Evolutionary conservation across 2,113 vertebrate species (phyloP).

Genomic region (Serinus canaria): DNA sequence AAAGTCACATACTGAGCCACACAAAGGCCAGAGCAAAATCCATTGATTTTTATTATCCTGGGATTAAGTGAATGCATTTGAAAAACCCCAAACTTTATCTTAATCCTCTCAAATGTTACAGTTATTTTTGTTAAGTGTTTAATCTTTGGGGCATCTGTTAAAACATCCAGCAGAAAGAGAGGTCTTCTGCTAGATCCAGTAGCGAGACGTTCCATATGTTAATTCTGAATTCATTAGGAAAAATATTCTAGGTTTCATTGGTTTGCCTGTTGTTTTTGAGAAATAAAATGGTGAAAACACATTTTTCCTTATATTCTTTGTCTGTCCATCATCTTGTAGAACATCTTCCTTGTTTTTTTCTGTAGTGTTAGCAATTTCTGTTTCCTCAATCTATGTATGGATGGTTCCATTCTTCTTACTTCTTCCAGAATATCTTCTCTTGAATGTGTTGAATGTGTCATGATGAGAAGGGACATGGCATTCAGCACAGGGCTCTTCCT

Average conservation of each 20-base stretch:
- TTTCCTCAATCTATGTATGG: background rate
- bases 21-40: background rate
- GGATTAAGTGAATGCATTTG: background rate
- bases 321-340: background rate
- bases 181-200: background rate
- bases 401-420: background rate
- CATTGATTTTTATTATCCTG: background rate
- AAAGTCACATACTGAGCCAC: background rate
- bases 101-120: background rate
- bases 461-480: background rate
- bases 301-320: background rate
- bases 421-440: background rate
- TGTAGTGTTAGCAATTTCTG: background rate
- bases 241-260: background rate
- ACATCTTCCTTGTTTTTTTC: background rate
- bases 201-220: background rate
- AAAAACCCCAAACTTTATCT: background rate
- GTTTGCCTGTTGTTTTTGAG: background rate
- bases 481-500: background rate
- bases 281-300: background rate
- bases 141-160: background rate
- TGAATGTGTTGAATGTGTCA: background rate
- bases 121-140: background rate
- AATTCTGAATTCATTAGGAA: background rate
- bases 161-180: background rate